Conservation (phyloP, 2,888 invertebrate genomes). For the Tenthredo notha region DNA sequence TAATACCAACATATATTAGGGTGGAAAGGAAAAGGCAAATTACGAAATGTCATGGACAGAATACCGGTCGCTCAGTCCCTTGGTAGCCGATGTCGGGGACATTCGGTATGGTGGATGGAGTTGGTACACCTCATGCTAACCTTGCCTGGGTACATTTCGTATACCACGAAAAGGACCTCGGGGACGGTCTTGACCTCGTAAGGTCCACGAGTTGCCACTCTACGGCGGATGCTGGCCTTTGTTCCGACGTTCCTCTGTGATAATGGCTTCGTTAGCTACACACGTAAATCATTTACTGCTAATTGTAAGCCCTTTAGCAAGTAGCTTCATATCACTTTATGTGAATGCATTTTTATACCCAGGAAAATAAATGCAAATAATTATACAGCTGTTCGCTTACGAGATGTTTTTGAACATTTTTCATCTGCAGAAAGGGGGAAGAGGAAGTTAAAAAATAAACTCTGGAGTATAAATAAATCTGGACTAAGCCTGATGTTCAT, state of each 20-base stretch:
- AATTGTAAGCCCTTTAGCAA: constrained; percentile 1
- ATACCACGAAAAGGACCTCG: constrained; percentile 20
- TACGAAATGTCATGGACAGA: constrained; percentile 32
- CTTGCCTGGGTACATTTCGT: neutral
- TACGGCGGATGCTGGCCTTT: constrained; percentile 25
- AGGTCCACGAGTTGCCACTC: constrained; percentile 22
- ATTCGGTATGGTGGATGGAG: neutral
- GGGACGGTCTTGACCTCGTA: constrained; percentile 18
- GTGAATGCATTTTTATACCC: neutral
- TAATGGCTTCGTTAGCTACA: constrained; percentile 33
- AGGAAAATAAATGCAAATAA: neutral
- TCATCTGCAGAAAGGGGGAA: neutral
- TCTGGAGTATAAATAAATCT: neutral
- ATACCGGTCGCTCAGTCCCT: constrained; percentile 10
- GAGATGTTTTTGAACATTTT: neutral
- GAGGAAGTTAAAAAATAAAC: too few relatives aligned
- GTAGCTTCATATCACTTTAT: neutral
- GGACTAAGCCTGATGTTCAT: neutral
- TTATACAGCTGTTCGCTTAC: neutral
- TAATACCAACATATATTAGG: neutral
- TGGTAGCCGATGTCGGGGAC: constrained; percentile 24
- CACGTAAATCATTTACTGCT: constrained; percentile 20
- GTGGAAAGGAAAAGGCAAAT: constrained; percentile 12
- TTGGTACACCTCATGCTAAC: neutral
- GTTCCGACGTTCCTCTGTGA: constrained; percentile 10